Base-by-base conservation (phyloP, 2,797 vertebrate species). In the Sebastes itinus region DNA sequence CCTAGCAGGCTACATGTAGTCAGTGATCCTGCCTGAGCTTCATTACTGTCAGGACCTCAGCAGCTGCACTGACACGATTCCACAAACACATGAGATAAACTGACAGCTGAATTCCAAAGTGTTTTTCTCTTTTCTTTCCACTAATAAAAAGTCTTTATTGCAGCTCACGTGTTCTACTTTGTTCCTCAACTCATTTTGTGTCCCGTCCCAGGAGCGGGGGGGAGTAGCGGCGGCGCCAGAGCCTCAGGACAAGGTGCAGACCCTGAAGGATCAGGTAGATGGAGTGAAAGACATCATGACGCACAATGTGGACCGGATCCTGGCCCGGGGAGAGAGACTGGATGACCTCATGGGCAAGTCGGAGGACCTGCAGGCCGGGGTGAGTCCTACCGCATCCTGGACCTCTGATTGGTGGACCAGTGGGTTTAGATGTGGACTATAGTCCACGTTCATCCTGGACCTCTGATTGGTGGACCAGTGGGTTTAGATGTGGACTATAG, bases 331-430 rank as follows among this genome's bases (percentile, higher is more conserved):
- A 0, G 97, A 99, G 88, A 96, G 97, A 72, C 84, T 99, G 74
- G 97, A 98, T 23, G 97, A 98, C 67, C 96, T 99, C 54, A 97
- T 97, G 91, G 97, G 92, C 85, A 98, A 98, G 91, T 97, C 97
- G 0, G 97, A 97, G 89, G 97, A 97, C 83, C 95, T 99, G 84
- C 95, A 99, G 88, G 96, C 96, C 54, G 98, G 97, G 66, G 98
- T 99, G 75, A 95, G 97, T 86, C 14, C 58, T 16, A 42, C 8
- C 55, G 27, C 8, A 12, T 38, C 27, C 7, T 78, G 23, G 23
- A 3, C 5, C 35, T 35, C 35, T 13, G 35, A 35, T 35, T 35
- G 12, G 35, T 35, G 35, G 35, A 35, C 11, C 33, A 35, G 33
- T 35, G 33, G 33, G 33, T 12, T 12, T 4, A 35, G 33, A 35